Percentiles rank a stretch among this genome's conserved stretches.
phyloP scores from a whole-genome alignment of 2,888 invertebrate species.

The Nebria salina region DNA sequence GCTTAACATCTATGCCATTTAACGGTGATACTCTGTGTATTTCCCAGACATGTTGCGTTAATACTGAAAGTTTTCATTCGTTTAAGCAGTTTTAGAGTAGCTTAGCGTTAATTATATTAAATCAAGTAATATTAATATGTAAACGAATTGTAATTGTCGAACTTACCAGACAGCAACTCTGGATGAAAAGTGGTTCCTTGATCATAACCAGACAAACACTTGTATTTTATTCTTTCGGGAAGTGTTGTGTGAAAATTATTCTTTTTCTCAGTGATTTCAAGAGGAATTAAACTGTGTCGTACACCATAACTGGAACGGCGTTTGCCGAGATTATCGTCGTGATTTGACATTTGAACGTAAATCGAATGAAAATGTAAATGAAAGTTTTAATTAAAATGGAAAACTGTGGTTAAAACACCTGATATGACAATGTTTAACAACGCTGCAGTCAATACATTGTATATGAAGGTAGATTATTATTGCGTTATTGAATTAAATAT shows the following conservation, averaged over 20 bases:
- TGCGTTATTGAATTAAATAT: not conserved
- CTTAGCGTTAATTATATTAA: no score
- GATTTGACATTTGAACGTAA: not conserved
- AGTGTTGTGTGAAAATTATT: constrained; percentile 24
- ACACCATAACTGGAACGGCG: constrained; percentile 20
- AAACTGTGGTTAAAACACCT: not conserved
- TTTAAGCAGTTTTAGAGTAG: no score
- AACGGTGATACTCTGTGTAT: constrained; percentile 57
- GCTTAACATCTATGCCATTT: constrained; percentile 53
- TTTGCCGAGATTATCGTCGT: not conserved
- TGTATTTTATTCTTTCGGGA: constrained; percentile 28
- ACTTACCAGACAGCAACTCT: constrained; percentile 28
- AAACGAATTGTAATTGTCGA: no score
- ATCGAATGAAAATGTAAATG: no score
- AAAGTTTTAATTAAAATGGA: not conserved
- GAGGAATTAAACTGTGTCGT: constrained; percentile 12
- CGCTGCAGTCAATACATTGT: not conserved
- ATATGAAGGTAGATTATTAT: not conserved
- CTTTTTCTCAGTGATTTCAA: not conserved
- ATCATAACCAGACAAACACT: not conserved
- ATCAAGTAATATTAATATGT: no score
- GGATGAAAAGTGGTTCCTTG: constrained; percentile 16
- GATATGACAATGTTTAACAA: not conserved
- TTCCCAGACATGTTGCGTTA: constrained; percentile 58
- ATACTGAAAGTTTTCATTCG: constrained; percentile 50